Percentiles rank a stretch among this genome's conserved stretches.
Conservation (phyloP, 2,888 invertebrate species). For the Linnaemya tessellans region DNA sequence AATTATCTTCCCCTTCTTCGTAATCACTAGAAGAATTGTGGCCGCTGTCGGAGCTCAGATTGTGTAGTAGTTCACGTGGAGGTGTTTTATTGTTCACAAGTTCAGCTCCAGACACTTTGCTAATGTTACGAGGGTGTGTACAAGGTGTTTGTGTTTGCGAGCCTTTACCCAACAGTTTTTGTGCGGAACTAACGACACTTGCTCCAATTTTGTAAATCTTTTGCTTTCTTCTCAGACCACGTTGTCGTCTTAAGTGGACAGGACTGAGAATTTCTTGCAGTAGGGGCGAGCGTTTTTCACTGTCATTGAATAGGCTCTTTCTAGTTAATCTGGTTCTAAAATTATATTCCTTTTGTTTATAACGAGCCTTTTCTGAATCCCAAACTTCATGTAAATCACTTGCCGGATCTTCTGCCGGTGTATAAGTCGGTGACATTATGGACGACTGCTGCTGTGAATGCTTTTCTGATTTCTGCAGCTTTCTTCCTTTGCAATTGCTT, state of each 20-base stretch:
- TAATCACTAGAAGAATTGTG: conserved; percentile 80
- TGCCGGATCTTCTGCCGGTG: conserved; percentile 83
- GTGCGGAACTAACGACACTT: conserved; percentile 78
- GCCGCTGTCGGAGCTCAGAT: conserved; percentile 81
- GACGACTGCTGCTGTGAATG: conserved; percentile 49
- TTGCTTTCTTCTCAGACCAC: conserved; percentile 81
- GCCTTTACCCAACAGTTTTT: conserved; percentile 75
- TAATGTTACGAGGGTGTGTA: conserved; percentile 39
- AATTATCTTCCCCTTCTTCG: conserved; percentile 70
- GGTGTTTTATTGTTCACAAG: conserved; percentile 42
- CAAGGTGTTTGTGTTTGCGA: not conserved
- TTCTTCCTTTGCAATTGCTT: conserved; percentile 81
- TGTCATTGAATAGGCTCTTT: conserved; percentile 75
- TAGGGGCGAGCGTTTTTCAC: conserved; percentile 79
- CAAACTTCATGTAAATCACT: conserved; percentile 83
- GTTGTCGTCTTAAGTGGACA: conserved; percentile 78
- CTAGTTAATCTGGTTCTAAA: conserved; percentile 56
- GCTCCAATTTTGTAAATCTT: conserved; percentile 77
- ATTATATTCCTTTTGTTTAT: conserved; percentile 68
- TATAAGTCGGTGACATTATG: conserved; percentile 81
- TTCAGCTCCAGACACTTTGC: conserved; percentile 36
- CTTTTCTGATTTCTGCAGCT: conserved; percentile 73
- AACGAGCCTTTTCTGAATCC: conserved; percentile 76
- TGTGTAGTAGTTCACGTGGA: conserved; percentile 56
- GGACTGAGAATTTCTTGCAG: conserved; percentile 38